Conservation (phyloP, 2,797 vertebrate species). For the Gila robusta region DNA sequence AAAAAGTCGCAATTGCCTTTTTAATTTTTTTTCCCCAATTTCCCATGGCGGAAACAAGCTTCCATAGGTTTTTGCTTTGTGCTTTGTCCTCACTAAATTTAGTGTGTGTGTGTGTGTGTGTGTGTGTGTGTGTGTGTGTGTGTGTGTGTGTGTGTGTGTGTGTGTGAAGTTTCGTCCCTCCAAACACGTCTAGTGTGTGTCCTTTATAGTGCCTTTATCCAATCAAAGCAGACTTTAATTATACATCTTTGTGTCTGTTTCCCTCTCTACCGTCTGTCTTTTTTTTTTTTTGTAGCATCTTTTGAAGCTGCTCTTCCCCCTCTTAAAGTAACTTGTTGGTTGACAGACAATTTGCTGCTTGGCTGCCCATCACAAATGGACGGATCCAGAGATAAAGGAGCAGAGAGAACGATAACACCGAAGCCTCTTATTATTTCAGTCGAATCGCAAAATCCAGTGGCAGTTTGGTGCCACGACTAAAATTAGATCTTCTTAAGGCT, state of each 20-base stretch:
- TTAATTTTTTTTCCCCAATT: neutral
- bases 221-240: conserved; percentile 49
- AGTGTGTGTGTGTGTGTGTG: neutral
- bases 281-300: conserved; percentile 15
- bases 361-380: conserved; percentile 53
- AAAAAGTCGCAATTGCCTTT: neutral
- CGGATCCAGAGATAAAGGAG: conserved; percentile 38
- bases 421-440: conserved; percentile 33
- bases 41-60: neutral
- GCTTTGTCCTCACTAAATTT: neutral
- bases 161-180: neutral
- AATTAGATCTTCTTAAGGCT: conserved; percentile 24
- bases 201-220: conserved; percentile 16
- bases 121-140: neutral
- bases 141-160: neutral
- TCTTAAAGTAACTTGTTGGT: conserved; percentile 45
- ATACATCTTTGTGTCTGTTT: neutral
- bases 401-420: conserved; percentile 12
- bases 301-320: conserved; percentile 45
- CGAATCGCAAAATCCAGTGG: conserved; percentile 21
- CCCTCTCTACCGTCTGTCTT: neutral
- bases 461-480: conserved; percentile 34
- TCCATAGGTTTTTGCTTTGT: neutral
- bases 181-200: neutral
- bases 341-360: conserved; percentile 62